These are phyloP conservation scores for Lasioglossum figueresi DNA, from an alignment of 2,888 invertebrate species.

Conservation along the genomic window DNA sequence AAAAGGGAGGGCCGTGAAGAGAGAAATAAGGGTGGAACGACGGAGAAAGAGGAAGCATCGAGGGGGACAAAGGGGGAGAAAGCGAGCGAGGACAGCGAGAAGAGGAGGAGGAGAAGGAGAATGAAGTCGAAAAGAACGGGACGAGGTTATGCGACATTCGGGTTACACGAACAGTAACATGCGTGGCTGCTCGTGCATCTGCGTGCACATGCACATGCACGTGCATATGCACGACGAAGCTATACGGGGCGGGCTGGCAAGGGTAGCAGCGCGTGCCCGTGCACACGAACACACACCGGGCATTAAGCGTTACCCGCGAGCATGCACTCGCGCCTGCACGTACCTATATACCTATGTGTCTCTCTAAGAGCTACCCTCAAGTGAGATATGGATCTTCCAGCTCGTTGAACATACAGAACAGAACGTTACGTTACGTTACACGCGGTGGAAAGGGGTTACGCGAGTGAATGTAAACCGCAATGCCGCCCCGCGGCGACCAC, in stretches of 20 bases:
- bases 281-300: conserved; percentile 24
- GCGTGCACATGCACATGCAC: conserved; percentile 31
- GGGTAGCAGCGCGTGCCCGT: conserved; percentile 43
- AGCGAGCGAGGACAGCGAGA: not conserved
- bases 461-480: conserved; percentile 68
- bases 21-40: conserved; percentile 8
- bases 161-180: conserved; percentile 44
- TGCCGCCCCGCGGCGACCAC: conserved; percentile 67
- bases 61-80: not conserved
- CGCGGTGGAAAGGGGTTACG: conserved; percentile 49
- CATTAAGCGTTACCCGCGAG: conserved; percentile 48
- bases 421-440: conserved; percentile 68
- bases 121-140: conserved; percentile 32
- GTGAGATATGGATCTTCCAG: conserved; percentile 81
- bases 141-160: conserved; percentile 53
- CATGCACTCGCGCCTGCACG: conserved; percentile 54
- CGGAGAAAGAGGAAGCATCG: not conserved
- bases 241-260: not conserved
- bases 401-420: conserved; percentile 80
- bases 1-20: not conserved
- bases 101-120: not conserved
- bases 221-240: not conserved
- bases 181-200: conserved; percentile 46
- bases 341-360: conserved; percentile 36
- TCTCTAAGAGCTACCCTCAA: conserved; percentile 76